Conservation (phyloP, 2,113 vertebrate species). For the Galbula dea region DNA sequence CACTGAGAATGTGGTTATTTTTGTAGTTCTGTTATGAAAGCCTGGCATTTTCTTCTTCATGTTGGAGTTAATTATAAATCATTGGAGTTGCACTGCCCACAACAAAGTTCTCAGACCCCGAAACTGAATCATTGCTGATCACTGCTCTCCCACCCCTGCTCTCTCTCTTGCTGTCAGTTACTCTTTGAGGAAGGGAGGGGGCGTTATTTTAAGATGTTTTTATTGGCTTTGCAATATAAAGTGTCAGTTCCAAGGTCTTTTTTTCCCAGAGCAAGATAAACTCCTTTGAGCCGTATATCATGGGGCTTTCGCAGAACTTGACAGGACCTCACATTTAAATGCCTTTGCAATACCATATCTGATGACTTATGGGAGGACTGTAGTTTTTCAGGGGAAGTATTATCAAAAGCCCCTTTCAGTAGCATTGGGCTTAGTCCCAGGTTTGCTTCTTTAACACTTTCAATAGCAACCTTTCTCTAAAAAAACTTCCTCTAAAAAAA, state of each 20-base stretch:
- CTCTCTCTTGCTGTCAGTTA: constrained; percentile 72
- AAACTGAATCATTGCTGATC: constrained; percentile 78
- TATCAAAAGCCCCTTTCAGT: constrained; percentile 76
- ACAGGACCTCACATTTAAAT: constrained; percentile 80
- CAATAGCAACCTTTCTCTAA: constrained; percentile 49
- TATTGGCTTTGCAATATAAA: constrained; percentile 84
- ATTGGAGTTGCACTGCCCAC: constrained; percentile 76
- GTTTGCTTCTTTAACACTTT: constrained; percentile 64
- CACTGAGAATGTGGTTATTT: constrained; percentile 83
- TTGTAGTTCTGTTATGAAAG: constrained; percentile 84
- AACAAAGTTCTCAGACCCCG: constrained; percentile 84
- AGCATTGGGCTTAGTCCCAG: constrained; percentile 66
- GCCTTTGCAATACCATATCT: constrained; percentile 69
- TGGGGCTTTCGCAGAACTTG: constrained; percentile 81
- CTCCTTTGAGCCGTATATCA: constrained; percentile 84
- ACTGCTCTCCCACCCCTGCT: constrained; percentile 64
- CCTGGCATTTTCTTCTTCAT: constrained; percentile 88
- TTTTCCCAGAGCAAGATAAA: constrained; percentile 96
- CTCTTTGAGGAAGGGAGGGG: constrained; percentile 74
- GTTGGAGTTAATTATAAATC: constrained; percentile 86
- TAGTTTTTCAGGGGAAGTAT: constrained; percentile 63
- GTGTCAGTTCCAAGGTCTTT: constrained; percentile 87
- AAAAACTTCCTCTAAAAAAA: not conserved
- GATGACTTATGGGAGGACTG: constrained; percentile 70
- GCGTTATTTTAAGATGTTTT: constrained; percentile 94